A percentile compares a stretch with the other conserved stretches of the same genome.
Evolutionary conservation across 2,888 invertebrate species (phyloP).

Genomic region (Drosophila sordidula): DNA sequence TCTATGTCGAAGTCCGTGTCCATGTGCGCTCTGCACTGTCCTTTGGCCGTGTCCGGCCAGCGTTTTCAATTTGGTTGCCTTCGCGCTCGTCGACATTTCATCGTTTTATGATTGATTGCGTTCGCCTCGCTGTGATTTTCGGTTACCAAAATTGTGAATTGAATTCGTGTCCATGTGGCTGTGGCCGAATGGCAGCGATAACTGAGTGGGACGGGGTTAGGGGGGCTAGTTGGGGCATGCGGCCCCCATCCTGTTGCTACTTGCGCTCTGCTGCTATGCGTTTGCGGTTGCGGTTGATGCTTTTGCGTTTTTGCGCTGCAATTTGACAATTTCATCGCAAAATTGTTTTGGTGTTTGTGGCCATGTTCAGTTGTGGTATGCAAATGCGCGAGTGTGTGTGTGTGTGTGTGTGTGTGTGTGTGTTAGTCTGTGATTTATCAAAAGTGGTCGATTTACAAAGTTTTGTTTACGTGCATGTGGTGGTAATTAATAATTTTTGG

Average conservation of each 20-base stretch:
- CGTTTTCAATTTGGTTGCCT: constrained; percentile 45
- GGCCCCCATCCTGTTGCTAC: background rate
- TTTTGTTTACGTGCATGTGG: constrained; percentile 37
- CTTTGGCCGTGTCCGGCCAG: constrained; percentile 34
- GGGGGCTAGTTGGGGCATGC: background rate
- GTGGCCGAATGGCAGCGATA: constrained; percentile 12
- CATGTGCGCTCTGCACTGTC: constrained; percentile 2
- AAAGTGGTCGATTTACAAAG: constrained; percentile 64
- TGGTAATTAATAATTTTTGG: constrained; percentile 61
- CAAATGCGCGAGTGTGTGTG: background rate
- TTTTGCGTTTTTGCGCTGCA: constrained; percentile 75
- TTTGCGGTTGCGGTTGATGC: constrained; percentile 74
- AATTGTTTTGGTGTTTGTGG: constrained; percentile 80
- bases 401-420: constrained; percentile 11
- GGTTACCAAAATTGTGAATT: constrained; percentile 75
- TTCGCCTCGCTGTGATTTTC: constrained; percentile 73
- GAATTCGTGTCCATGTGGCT: constrained; percentile 53
- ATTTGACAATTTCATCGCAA: constrained; percentile 80
- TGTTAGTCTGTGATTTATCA: constrained; percentile 58
- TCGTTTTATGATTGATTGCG: constrained; percentile 82
- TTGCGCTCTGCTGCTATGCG: constrained; percentile 47
- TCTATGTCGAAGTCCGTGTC: constrained; percentile 6
- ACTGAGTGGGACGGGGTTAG: background rate
- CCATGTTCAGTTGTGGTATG: constrained; percentile 60
- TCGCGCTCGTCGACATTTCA: constrained; percentile 66